Evolutionary conservation across 2,888 invertebrate genomes (phyloP).

Genomic region (Synergus itoensis): DNA sequence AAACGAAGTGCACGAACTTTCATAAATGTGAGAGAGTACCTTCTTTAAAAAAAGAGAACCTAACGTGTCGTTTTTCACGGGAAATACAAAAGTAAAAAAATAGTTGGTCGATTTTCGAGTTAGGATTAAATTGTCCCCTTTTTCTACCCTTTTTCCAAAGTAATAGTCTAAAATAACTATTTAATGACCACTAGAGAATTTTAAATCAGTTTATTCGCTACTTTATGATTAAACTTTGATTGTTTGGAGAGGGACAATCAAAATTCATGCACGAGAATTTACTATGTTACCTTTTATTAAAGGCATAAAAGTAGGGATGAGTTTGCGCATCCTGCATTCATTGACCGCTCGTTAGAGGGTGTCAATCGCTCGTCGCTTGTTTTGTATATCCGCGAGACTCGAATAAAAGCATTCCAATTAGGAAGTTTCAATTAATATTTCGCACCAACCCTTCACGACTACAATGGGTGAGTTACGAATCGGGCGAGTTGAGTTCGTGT

Average conservation of each 20-base stretch:
- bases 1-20: neutral
- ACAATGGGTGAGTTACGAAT: slow-evolving; percentile 42
- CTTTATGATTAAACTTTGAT: neutral
- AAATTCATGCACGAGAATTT: neutral
- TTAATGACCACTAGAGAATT: neutral
- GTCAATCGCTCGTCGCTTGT: slow-evolving; percentile 21
- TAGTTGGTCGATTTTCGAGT: neutral
- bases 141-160: no score
- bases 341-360: slow-evolving; percentile 33
- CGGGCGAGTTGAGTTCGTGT: slow-evolving; percentile 25
- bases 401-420: slow-evolving; percentile 56
- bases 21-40: neutral
- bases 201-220: neutral
- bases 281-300: neutral
- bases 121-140: neutral
- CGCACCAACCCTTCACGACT: slow-evolving; percentile 45
- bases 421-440: slow-evolving; percentile 63
- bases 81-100: neutral
- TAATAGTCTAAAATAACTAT: no score
- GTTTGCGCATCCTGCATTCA: slow-evolving; percentile 28
- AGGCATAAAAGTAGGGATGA: slow-evolving; percentile 1
- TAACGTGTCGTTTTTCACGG: neutral
- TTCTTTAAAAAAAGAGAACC: neutral
- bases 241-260: neutral
- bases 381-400: slow-evolving; percentile 2